These are phyloP conservation scores for Artibeus lituratus DNA, from an alignment of 2,797 vertebrate genomes.

Conservation along the genomic window DNA sequence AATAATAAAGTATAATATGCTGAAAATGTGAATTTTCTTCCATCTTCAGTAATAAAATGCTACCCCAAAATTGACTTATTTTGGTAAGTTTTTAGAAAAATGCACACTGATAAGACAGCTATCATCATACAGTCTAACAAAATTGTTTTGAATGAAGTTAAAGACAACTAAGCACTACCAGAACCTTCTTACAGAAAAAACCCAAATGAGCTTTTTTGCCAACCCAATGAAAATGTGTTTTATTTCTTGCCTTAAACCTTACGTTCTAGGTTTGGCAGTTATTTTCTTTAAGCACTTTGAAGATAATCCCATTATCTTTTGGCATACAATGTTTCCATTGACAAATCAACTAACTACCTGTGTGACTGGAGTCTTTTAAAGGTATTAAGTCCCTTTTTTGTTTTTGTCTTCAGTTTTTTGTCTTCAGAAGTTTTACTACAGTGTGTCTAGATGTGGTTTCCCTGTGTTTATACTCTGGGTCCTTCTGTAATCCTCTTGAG, in stretches of 20 bases:
- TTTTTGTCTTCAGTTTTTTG: background rate
- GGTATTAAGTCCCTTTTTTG: background rate
- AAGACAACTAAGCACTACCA: too few relatives aligned
- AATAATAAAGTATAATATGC: too few relatives aligned
- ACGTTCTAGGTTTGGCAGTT: background rate
- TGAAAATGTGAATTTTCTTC: too few relatives aligned
- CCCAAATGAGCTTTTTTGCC: too few relatives aligned
- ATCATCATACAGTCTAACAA: too few relatives aligned
- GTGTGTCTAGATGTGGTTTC: background rate
- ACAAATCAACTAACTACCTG: background rate
- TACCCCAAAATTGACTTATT: too few relatives aligned
- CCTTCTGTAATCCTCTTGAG: background rate
- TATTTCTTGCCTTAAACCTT: background rate
- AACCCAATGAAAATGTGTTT: background rate
- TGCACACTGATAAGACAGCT: background rate
- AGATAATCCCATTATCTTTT: background rate
- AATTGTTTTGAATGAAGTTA: too few relatives aligned
- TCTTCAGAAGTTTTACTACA: background rate
- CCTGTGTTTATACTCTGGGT: background rate
- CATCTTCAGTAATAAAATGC: too few relatives aligned
- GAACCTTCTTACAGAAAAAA: background rate
- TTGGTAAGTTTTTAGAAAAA: background rate
- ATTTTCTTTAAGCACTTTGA: background rate
- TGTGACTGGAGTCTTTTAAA: background rate
- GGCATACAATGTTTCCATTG: background rate